Base-by-base conservation (phyloP, 2,113 vertebrate species). In the Rhabdornis inornatus region DNA sequence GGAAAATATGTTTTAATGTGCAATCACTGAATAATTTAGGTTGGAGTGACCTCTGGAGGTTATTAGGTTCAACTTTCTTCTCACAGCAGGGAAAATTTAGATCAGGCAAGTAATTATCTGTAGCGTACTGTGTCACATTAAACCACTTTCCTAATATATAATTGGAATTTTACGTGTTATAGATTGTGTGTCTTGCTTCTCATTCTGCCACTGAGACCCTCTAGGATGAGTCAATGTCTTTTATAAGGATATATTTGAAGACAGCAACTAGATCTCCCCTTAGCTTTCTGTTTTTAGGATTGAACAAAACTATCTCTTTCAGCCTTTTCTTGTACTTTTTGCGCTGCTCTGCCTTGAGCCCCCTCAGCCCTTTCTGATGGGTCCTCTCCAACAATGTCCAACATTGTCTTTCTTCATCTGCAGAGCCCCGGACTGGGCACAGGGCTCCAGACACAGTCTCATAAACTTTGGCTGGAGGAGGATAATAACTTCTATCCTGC, bases 41-140 rank as follows among this genome's bases (percentile, higher is more conserved):
- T 92, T 91, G 93, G 60, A 92, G 93, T 74, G 87, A 96, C 93
- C 84, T 91, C 93, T 94, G 81, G 87, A 93, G 87, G 78, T 95
- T 81, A 79, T 40, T 24, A n/a, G 10, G 18, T 75, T 92, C 81
- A 71, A 56, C 65, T 47, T 84, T 75, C 42, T 87, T 82, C 69
- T 42, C 44, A 69, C n/a, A 83, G 31, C 25, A 77, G 16, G n/a
- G 37, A 83, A n/a, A 72, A 60, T 47, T 40, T 70, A 57, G 6
- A 49, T 44, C 42, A 69, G 71, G 31, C 2, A 10, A 33, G 21
- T 78, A n/a, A 50, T 42, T 16, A 60, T 19, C 23, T 89, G 12
- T 18, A 31, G 47, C 39, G 39, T 57, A 39, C 18, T 50, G 7
- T 71, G 25, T 63, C 52, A 59, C 28, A 76, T 28, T 39, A 78